phyloP scores from a whole-genome alignment of 2,797 vertebrate genomes.

The Periophthalmus magnuspinnatus region DNA sequence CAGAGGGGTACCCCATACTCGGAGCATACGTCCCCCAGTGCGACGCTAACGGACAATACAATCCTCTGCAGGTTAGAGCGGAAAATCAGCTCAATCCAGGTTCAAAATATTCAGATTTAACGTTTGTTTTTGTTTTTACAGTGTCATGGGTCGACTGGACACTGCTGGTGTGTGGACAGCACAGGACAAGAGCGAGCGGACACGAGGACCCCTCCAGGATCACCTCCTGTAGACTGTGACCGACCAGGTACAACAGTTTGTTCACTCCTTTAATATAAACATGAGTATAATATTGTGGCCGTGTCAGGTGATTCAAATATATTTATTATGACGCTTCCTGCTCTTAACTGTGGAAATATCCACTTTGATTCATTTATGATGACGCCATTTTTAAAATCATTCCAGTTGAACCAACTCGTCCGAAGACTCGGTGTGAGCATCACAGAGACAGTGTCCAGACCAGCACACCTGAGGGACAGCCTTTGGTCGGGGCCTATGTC shows the following conservation, averaged over 20 bases:
- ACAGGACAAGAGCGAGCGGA: conserved; percentile 72
- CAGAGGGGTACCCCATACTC: conserved; percentile 11
- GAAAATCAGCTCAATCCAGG: too few species aligned
- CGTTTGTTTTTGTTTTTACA: conserved; percentile 28
- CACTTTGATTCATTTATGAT: background rate
- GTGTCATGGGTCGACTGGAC: conserved; percentile 77
- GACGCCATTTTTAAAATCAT: background rate
- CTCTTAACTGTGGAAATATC: background rate
- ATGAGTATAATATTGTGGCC: background rate
- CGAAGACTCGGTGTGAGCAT: conserved; percentile 58
- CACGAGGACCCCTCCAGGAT: conserved; percentile 67
- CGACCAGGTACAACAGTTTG: conserved; percentile 28
- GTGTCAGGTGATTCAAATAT: background rate
- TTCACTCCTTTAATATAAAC: background rate
- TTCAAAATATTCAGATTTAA: background rate
- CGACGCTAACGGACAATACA: conserved; percentile 38
- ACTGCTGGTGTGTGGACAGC: conserved; percentile 83
- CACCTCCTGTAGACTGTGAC: conserved; percentile 60
- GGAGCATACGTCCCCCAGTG: conserved; percentile 69
- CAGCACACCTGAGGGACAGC: conserved; percentile 32
- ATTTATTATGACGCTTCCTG: background rate
- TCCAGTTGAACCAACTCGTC: background rate
- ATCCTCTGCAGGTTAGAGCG: conserved; percentile 2
- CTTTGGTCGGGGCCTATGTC: conserved; percentile 43
- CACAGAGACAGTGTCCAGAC: conserved; percentile 61